Base-by-base conservation (phyloP, 23 tunicate species). In the Clavelina lepadiformis region DNA sequence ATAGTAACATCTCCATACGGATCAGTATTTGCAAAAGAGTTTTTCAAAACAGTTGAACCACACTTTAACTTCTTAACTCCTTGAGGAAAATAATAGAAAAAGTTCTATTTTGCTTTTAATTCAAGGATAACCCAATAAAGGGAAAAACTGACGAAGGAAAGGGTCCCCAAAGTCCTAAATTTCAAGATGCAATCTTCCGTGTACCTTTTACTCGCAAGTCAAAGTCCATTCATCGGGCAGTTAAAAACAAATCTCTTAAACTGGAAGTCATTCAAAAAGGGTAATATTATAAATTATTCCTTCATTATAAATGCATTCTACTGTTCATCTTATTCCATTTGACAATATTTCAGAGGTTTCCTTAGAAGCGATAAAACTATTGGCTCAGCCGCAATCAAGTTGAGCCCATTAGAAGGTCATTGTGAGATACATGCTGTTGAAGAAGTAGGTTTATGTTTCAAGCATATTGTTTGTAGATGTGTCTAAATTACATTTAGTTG, bases 381-480 rank as follows among this genome's bases (percentile, higher is more conserved):
- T 5, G 96, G 80, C 11, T 55, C 66, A 22, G 61, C 81, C 1
- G 13, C 66, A 13, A 55, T 88, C 26, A 88, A 88, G 46, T 53
- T 88, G 29, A 77, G 33, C 27, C 64, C 82, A 18, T 54, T 88
- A 33, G 96, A 88, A 51, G 37, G 75, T 28, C 73, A 69, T 20
- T 79, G 96, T 38, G 87, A 80, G 47, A 46, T 88, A 18, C 81
- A 80, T 57, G 77, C 82, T 31, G 73, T 88, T 38, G 96, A 88
- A 74, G 72, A 76, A 68, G 96, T 88, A 74, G 30, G 35, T 23
- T 7, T 15, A 13, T 18, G 54, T 38, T 38, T 38, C n/a, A n/a
- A n/a, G n/a, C n/a, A n/a, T n/a, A n/a, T n/a, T n/a, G n/a, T n/a
- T n/a, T n/a, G n/a, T n/a, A n/a, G n/a, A n/a, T n/a, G n/a, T n/a